Base-by-base conservation (phyloP, 30 jellyfish, hydroid and myxozoan genomes). In the Rhopilema esculentum region DNA sequence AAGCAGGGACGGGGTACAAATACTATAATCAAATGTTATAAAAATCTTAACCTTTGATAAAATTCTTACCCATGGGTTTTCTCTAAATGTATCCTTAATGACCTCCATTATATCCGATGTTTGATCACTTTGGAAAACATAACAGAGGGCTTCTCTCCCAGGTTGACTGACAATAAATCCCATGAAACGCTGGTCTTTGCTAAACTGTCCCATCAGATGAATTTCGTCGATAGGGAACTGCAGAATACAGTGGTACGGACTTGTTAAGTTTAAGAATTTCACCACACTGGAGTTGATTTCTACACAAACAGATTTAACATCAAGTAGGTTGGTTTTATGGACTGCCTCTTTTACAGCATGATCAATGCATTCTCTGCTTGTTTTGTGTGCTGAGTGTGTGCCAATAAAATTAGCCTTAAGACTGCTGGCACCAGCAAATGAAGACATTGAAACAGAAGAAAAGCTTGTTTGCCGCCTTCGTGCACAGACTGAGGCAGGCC, bases 141-240 rank as follows among this genome's bases (percentile, higher is more conserved):
- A 77, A 62, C 99, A 95, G 26, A 53, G 71, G n/a, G 97, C 99
- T 28, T 95, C 99, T 26, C 90, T 87, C 20, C 97, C 97, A 16
- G 99, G 97, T 52, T 85, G 82, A 18, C 97, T 69, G 12, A 95
- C 94, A 52, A 95, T 71, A 61, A 95, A 65, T 1, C 99, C 99
- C 67, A 95, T n/a, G 27, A 89, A 80, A 9, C 84, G 77, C 27
- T 75, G 72, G 82, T 95, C 97, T 71, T 95, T 95, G 66, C 71
- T 64, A 67, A 48, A 91, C 27, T 61, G 80, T 23, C 82, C 99
- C 90, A 90, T 29, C 29, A 49, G 1, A 27, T 91, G 95, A 21
- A 95, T 73, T 4, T 90, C 97, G 62, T 95, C 97, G 51, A 90
- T 66, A 8, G 93, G 63, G 29, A 95, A 86, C 20, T 90, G 79